phyloP scores from a whole-genome alignment of 1,140 invertebrate genomes.

The Colletes gigas region DNA sequence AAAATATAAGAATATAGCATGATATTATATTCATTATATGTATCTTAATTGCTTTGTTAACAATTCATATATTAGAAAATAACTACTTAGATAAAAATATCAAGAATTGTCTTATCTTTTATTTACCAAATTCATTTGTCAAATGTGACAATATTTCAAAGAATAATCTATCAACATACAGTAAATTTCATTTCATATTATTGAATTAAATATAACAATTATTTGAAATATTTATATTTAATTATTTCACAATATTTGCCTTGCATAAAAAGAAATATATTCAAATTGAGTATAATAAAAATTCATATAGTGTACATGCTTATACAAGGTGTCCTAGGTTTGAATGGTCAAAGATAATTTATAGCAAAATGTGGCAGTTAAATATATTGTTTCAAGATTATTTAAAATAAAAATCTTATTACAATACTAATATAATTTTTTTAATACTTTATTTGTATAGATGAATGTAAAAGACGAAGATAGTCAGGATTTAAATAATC shows the following conservation, averaged over 20 bases:
- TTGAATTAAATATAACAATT: background rate
- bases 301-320: background rate
- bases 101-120: background rate
- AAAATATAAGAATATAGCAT: background rate
- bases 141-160: conserved; percentile 1
- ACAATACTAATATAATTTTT: conserved; percentile 6
- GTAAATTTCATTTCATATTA: background rate
- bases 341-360: background rate
- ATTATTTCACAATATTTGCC: background rate
- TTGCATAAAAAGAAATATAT: background rate
- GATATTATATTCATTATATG: background rate
- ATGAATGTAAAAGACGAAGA: conserved; percentile 82
- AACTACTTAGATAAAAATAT: background rate
- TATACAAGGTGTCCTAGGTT: background rate
- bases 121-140: background rate
- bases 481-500: conserved; percentile 81
- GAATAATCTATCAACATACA: background rate
- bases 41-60: background rate
- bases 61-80: background rate
- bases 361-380: background rate
- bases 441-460: conserved; percentile 62
- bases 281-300: background rate
- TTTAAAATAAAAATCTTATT: background rate
- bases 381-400: background rate
- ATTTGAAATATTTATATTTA: background rate